Base-by-base conservation (phyloP, 2,888 invertebrate species). In the Gibbula magus region DNA sequence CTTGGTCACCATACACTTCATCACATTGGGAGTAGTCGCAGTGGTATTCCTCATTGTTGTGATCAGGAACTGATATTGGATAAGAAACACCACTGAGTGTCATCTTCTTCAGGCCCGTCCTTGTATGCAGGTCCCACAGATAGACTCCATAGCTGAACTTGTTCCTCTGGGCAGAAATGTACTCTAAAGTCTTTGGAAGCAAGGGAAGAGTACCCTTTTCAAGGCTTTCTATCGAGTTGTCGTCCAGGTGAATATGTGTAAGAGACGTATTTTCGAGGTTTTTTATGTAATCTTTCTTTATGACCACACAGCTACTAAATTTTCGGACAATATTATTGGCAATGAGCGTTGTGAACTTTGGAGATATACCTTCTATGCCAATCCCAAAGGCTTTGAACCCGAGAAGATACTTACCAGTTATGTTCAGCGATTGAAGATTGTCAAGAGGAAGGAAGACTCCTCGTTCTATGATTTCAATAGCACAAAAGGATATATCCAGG, bases 101-200 rank as follows among this genome's bases (percentile, higher is more conserved):
- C 16, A 70, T 13, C 18, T 70, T 5, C 20, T 70, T 35, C 13
- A 61, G 56, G 22, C 76, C 61, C 25, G 56, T 39, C 35, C 54
- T 13, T 18, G 35, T 54, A n/a, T 32, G 29, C 18, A 76, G 20
- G 10, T 76, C 76, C 16, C 18, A 22, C 8, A 76, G 20, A 39
- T 76, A 76, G 0, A n/a, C 8, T 18, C 76, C 76, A 29, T 51
- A 54, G 35, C 51, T 76, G 13, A 76, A 76, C 35, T 52, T 76
- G 32, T 76, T 76, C 20, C 61, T 61, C 76, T 76, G 32, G 45
- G 61, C 76, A 1, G 76, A 56, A n/a, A 76, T 35, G 39, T 32
- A 54, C 29, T 25, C 18, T 1, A 76, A 35, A 39, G 76, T 56
- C 22, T 22, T 32, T 4, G 76, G 76, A n/a, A 61, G 22, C 2